Conservation (phyloP, 1,140 invertebrate species). For the Apocrypta bakeri region DNA sequence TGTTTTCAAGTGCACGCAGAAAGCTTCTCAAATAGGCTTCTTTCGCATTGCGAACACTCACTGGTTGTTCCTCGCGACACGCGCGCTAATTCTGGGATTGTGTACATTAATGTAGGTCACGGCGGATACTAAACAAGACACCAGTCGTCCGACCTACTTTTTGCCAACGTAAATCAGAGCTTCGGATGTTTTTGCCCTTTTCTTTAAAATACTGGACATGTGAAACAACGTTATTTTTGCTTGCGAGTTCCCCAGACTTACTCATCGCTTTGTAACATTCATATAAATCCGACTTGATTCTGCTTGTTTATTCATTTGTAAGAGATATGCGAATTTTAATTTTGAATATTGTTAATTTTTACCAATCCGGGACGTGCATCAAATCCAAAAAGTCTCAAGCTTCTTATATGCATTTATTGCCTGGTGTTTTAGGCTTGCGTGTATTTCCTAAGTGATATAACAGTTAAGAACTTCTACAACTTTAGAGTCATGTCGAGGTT, state of each 20-base stretch:
- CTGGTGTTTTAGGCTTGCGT: not conserved
- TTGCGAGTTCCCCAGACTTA: not conserved
- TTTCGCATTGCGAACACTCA: not conserved
- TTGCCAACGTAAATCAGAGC: not conserved
- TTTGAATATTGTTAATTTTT: too few relatives aligned
- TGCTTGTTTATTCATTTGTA: too few relatives aligned
- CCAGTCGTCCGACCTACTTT: slow-evolving; percentile 11
- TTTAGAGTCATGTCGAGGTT: not conserved
- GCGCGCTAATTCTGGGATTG: not conserved
- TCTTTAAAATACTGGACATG: not conserved
- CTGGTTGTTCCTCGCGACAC: not conserved
- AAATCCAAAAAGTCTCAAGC: too few relatives aligned
- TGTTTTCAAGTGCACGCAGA: not conserved
- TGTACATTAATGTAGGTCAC: not conserved
- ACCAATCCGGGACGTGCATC: too few relatives aligned
- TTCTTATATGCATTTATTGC: not conserved
- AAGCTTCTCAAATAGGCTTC: not conserved
- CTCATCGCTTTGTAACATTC: not conserved
- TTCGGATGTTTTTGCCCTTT: not conserved
- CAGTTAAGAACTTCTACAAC: not conserved
- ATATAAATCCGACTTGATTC: not conserved
- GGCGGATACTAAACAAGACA: slow-evolving; percentile 2
- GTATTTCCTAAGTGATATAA: not conserved
- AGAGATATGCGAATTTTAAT: too few relatives aligned
- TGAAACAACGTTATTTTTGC: not conserved